A percentile compares a stretch with the other conserved stretches of the same genome.
Evolutionary conservation across 2,888 invertebrate genomes (phyloP).

Genomic region (Cremastinae sp.): DNA sequence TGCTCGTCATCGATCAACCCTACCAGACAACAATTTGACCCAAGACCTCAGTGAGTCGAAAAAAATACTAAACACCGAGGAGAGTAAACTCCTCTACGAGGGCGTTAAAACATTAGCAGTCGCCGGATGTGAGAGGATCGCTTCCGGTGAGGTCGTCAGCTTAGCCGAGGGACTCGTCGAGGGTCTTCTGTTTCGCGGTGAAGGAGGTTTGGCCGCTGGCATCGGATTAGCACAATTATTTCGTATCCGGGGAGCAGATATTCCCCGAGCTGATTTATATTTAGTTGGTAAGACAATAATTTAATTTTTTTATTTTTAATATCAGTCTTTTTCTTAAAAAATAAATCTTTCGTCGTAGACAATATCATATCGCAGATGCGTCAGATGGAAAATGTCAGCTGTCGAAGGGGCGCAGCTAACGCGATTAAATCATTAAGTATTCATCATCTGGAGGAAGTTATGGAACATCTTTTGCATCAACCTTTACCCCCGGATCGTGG

Average conservation of each 20-base stretch:
- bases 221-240: conserved; percentile 73
- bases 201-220: conserved; percentile 72
- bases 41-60: conserved; percentile 72
- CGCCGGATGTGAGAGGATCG: conserved; percentile 70
- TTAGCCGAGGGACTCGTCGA: conserved; percentile 74
- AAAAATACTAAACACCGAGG: conserved; percentile 69
- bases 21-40: conserved; percentile 70
- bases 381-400: conserved; percentile 74
- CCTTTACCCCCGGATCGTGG: conserved; percentile 73
- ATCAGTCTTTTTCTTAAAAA: conserved; percentile 10
- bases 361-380: conserved; percentile 74
- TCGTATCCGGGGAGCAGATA: conserved; percentile 71
- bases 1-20: conserved; percentile 70
- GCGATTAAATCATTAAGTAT: conserved; percentile 70
- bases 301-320: conserved; percentile 25
- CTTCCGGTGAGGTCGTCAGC: conserved; percentile 72
- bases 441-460: conserved; percentile 73
- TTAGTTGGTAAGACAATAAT: conserved; percentile 68
- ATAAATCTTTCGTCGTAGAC: conserved; percentile 62
- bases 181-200: conserved; percentile 70
- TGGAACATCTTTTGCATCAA: conserved; percentile 72
- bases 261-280: conserved; percentile 72
- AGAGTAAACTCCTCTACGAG: conserved; percentile 66
- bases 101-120: conserved; percentile 71
- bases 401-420: conserved; percentile 68